Evolutionary conservation across 1,140 invertebrate genomes (phyloP), one percentile per base, ranked within the genome.

Genomic region (Bradysia coprophila): DNA sequence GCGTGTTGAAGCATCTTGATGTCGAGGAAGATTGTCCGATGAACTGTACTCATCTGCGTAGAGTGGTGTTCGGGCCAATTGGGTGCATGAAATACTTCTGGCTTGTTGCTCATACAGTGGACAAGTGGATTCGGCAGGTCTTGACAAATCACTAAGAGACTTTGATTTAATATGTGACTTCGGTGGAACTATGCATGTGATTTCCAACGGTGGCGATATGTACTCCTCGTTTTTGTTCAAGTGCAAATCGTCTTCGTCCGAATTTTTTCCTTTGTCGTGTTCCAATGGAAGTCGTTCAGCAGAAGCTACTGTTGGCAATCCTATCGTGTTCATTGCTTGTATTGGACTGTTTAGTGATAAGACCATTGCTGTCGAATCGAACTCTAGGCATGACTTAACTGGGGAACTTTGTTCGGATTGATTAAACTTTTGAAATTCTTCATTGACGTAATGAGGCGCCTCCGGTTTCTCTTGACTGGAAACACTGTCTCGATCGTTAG

Each of bases 321-420:
- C 57, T 28, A 58, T 21, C 6, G 51, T 57, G 22, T 61, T 61
- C 57, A 60, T 60, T 5, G 57, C 58, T 39, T 48, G 36, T 47
- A 38, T 36, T 44, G 24, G 24, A 33, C 36, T 42, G 31, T 40
- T 44, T 15, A 41, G 18, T 16, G 33, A 18, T 2, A 41, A 32
- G 22, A 20, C 37, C 18, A 40, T 42, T 44, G 3, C 28, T 24
- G 24, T 34, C 39, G 8, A 21, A 39, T 5, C 8, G 8, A 39
- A 15, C 19, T 10, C 10, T 8, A n/a, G 9, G 10, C 40, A 43
- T 45, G 16, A 53, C 33, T 36, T n/a, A 9, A n/a, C n/a, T 36
- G 10, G n/a, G 33, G 15, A 4, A 36, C 9, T 36, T 36, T 36
- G 33, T 11, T 36, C 33, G 9, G 6, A n/a, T 10, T 9, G 4